Evolutionary conservation across 2,113 vertebrate species (phyloP).

Genomic region (Rhodinocichla rosea): DNA sequence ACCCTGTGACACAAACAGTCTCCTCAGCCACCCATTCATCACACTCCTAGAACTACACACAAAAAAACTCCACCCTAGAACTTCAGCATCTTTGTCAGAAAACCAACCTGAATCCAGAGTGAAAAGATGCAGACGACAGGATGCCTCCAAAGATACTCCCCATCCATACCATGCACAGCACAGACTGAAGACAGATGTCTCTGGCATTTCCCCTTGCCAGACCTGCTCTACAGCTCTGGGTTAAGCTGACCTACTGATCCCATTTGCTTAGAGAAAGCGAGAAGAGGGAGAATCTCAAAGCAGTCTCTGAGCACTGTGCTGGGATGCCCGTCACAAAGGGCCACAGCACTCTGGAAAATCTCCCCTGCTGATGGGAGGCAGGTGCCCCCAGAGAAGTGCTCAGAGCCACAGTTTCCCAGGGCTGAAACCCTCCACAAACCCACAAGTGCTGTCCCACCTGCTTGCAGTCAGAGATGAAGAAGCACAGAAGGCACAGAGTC

Average conservation of each 20-base stretch:
- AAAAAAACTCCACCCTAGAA: not conserved
- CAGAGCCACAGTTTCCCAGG: not conserved
- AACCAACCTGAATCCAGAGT: constrained; percentile 25
- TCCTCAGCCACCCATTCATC: not conserved
- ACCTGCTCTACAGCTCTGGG: not conserved
- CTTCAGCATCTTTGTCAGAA: not conserved
- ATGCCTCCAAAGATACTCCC: not conserved
- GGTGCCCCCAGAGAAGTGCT: not conserved
- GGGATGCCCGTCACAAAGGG: not conserved
- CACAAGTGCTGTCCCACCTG: not conserved
- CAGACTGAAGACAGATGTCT: not conserved
- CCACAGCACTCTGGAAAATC: not conserved
- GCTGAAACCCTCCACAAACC: not conserved
- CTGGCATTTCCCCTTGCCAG: not conserved
- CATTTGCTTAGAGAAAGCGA: not conserved
- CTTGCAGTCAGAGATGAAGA: not conserved
- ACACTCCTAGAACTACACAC: not conserved
- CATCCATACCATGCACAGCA: not conserved
- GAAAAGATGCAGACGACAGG: not conserved
- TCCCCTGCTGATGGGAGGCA: not conserved
- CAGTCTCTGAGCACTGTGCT: rapidly evolving
- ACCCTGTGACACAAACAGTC: not conserved
- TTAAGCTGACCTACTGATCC: not conserved
- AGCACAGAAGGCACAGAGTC: not conserved
- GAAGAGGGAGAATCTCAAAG: not conserved